phyloP scores from a whole-genome alignment of 2,797 vertebrate species.

The Cryptoprocta ferox region DNA sequence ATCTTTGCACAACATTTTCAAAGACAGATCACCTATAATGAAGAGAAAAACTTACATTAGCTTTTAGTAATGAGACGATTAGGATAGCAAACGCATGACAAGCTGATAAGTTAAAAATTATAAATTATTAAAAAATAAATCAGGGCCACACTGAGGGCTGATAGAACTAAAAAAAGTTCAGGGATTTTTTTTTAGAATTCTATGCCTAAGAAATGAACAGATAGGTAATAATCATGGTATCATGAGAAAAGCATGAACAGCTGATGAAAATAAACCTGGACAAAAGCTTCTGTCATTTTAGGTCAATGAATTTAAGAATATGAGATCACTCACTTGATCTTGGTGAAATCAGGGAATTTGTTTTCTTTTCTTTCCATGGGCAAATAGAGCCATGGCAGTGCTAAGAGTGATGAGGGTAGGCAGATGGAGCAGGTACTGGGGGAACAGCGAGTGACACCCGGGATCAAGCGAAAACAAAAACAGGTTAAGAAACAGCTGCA shows the following conservation, averaged over 20 bases:
- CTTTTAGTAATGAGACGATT: background rate
- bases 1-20: constrained; percentile 27
- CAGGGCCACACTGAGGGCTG: background rate
- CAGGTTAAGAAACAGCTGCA: constrained; percentile 80
- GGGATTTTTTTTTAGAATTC: background rate
- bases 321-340: background rate
- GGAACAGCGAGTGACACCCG: constrained; percentile 70
- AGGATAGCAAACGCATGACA: background rate
- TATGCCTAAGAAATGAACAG: background rate
- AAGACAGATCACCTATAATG: background rate
- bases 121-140: constrained; percentile 19
- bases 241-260: background rate
- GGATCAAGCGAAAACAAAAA: constrained; percentile 76
- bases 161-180: background rate
- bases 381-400: background rate
- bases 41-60: background rate
- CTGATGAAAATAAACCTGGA: background rate
- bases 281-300: background rate
- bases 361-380: background rate
- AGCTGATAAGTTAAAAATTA: background rate
- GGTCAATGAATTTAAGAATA: background rate
- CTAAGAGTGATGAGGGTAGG: background rate
- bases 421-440: constrained; percentile 29
- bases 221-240: background rate
- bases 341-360: background rate